phyloP scores from a whole-genome alignment of 2,797 vertebrate species.

The Notamacropus eugenii region DNA sequence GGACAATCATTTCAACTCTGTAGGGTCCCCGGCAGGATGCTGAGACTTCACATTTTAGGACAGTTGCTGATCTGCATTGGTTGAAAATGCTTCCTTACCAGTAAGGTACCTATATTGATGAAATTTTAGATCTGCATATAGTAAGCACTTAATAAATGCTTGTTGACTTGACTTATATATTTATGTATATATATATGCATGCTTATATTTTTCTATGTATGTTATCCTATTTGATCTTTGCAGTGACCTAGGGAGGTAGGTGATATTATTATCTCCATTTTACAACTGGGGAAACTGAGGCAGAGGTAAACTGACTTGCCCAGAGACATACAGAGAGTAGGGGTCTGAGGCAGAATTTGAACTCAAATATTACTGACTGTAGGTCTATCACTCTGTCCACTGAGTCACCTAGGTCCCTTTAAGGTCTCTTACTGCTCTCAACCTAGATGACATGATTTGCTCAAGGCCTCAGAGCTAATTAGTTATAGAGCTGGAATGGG shows the following conservation, averaged over 20 bases:
- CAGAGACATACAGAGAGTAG: not conserved
- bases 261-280: not conserved
- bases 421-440: not conserved
- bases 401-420: not conserved
- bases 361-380: not conserved
- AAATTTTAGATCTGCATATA: not conserved
- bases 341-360: not conserved
- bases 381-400: not conserved
- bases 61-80: not conserved
- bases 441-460: not conserved
- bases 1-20: not conserved
- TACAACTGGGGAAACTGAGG: not conserved
- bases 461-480: not conserved
- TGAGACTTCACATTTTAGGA: not conserved
- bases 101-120: not conserved
- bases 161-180: not conserved
- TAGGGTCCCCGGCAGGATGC: not conserved
- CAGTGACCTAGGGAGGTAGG: not conserved
- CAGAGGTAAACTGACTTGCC: not conserved
- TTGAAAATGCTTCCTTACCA: not conserved
- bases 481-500: not conserved
- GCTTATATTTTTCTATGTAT: not conserved
- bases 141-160: not conserved
- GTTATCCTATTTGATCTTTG: not conserved
- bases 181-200: not conserved